These are phyloP conservation scores for Pygoscelis adeliae DNA, from an alignment of 2,113 vertebrate genomes.

Conservation along the genomic window DNA sequence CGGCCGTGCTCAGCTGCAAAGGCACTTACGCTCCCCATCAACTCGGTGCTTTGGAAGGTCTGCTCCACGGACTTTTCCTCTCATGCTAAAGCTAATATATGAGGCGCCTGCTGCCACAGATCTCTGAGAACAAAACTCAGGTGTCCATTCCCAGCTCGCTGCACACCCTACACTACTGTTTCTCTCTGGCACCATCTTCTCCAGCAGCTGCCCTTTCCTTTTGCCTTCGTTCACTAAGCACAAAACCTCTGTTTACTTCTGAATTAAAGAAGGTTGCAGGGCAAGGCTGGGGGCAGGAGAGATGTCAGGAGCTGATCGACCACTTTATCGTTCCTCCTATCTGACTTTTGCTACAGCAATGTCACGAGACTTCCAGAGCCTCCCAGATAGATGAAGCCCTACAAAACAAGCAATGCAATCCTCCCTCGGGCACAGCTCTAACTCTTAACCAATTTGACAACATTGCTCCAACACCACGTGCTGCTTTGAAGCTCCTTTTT, in stretches of 20 bases:
- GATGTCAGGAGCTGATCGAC: neutral
- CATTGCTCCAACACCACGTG: neutral
- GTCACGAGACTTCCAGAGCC: neutral
- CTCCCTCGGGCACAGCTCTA: neutral
- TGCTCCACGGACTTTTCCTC: neutral
- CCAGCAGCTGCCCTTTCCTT: neutral
- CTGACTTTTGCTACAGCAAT: neutral
- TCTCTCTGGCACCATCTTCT: neutral
- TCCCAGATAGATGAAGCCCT: neutral
- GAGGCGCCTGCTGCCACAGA: neutral
- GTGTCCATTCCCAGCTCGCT: neutral
- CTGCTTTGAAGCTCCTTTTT: neutral
- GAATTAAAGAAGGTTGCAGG: neutral
- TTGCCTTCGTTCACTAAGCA: neutral
- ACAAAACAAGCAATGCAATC: neutral
- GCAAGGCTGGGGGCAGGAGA: neutral
- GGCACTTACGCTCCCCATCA: neutral
- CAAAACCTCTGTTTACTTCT: neutral
- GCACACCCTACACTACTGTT: neutral
- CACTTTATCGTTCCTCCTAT: neutral
- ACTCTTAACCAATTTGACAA: conserved; percentile 2
- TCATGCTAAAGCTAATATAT: neutral
- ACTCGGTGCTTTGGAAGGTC: neutral
- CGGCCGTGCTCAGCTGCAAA: neutral
- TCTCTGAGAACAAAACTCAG: neutral